These are phyloP conservation scores for Oreochromis niloticus DNA, from an alignment of 2,113 vertebrate genomes.

Conservation along the genomic window DNA sequence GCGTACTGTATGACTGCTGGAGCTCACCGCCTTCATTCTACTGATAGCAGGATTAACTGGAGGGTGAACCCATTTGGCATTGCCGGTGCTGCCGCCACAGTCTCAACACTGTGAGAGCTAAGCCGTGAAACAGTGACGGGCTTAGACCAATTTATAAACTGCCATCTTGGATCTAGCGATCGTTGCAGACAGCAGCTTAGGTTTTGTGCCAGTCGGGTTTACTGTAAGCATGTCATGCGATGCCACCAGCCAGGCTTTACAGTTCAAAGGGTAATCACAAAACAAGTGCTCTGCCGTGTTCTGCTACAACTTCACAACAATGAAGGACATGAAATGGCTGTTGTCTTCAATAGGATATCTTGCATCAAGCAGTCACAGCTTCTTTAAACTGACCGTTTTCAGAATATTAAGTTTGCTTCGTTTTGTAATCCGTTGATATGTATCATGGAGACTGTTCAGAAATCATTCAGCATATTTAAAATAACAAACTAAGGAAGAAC, in stretches of 20 bases:
- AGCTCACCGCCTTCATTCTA: slow-evolving; percentile 32
- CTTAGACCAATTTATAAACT: slow-evolving; percentile 60
- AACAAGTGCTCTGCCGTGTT: slow-evolving; percentile 31
- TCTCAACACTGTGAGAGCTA: slow-evolving; percentile 39
- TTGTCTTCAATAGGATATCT: not conserved
- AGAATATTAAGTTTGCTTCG: not conserved
- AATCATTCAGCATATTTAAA: not conserved
- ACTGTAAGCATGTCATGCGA: slow-evolving; percentile 43
- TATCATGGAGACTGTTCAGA: not conserved
- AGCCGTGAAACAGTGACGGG: slow-evolving; percentile 55
- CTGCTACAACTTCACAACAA: slow-evolving; percentile 13
- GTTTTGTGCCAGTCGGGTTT: slow-evolving; percentile 47
- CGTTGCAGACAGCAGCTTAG: slow-evolving; percentile 37
- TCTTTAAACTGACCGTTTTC: not conserved
- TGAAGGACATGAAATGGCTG: slow-evolving; percentile 10
- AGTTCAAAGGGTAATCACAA: slow-evolving; percentile 49
- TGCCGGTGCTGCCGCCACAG: slow-evolving; percentile 12
- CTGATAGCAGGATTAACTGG: slow-evolving; percentile 55
- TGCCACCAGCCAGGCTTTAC: slow-evolving; percentile 39
- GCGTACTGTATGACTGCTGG: slow-evolving; percentile 18
- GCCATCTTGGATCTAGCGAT: slow-evolving; percentile 56
- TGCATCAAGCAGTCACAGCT: not conserved
- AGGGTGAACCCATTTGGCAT: slow-evolving; percentile 55
- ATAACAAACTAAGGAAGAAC: not conserved
- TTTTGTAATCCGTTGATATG: not conserved